A percentile compares a stretch with the other conserved stretches of the same genome.
These are phyloP conservation scores for Hedya salicella DNA, from an alignment of 2,888 invertebrate genomes.

Conservation along the genomic window DNA sequence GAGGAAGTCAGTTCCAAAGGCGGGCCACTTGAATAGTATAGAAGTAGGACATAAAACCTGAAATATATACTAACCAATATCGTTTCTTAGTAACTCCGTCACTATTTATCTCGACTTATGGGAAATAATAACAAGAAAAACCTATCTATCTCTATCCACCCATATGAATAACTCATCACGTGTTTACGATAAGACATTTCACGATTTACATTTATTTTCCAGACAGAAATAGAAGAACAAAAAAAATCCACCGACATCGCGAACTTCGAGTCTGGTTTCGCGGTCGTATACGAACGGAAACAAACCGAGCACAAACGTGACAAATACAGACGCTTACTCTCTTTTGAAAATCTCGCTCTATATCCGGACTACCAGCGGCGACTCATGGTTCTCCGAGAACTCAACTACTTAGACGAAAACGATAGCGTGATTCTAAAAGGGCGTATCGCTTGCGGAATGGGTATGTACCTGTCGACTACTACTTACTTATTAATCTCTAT, in stretches of 20 bases:
- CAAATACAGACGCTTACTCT: conserved; percentile 89
- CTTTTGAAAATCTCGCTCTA: conserved; percentile 92
- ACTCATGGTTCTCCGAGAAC: conserved; percentile 88
- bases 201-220: conserved; percentile 47
- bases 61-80: no score
- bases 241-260: conserved; percentile 89
- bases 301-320: conserved; percentile 88
- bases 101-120: no score
- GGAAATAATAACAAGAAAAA: no score
- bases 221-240: conserved; percentile 77
- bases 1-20: no score
- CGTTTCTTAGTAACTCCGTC: no score
- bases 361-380: conserved; percentile 96
- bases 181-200: background rate
- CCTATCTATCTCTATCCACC: no score
- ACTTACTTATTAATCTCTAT: no score
- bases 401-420: conserved; percentile 87
- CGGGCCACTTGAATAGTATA: no score
- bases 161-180: no score
- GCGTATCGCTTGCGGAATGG: conserved; percentile 80
- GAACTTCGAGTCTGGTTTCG: conserved; percentile 92
- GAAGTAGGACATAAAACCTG: no score
- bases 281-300: conserved; percentile 89
- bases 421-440: conserved; percentile 79
- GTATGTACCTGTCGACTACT: conserved; percentile 43